Base-by-base conservation (phyloP, 2,797 vertebrate species). In the Phrynocephalus vlangalii region DNA sequence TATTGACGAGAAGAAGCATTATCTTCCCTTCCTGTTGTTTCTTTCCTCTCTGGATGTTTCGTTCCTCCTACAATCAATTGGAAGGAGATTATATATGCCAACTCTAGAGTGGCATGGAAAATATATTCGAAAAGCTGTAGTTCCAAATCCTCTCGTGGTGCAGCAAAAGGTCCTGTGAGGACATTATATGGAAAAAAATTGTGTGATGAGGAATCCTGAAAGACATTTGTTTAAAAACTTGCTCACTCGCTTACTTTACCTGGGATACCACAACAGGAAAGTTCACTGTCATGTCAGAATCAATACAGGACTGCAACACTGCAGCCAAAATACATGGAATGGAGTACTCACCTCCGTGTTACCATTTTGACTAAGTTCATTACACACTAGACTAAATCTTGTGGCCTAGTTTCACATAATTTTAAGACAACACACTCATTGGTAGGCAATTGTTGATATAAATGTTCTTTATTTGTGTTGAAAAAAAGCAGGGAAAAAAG, bases 401-500 rank as follows among this genome's bases (percentile, higher is more conserved):
- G 16, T 79, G 48, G 10, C 5, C 66, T 56, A 20, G 24, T 24
- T 52, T 56, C 30, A 77, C 3, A 56, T 56, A 11, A 56, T 13
- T 56, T 56, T 15, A 70, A 82, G 22, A 82, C 26, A 67, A 63
- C 28, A 68, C 44, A 79, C 50, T 82, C 63, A 76, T 67, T 67
- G 33, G 28, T 24, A 72, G 52, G 16, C 9, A 85, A 52, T n/a
- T 44, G 71, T 77, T 30, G 50, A 78, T 81, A 85, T 20, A 4
- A 16, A 52, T 83, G 60, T 83, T 38, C 8, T 90, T 84, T 91
- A 88, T 95, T 95, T 93, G 91, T 93, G 92, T 89, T 86, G 91
- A 94, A 87, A 94, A 94, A 92, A 91, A 44, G 38, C 38, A 44
- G 38, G 38, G 60, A 91, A 90, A 48, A 91, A 91, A 89, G 89